Conservation (phyloP, 2,888 invertebrate species). For the Drosophila affinis region DNA sequence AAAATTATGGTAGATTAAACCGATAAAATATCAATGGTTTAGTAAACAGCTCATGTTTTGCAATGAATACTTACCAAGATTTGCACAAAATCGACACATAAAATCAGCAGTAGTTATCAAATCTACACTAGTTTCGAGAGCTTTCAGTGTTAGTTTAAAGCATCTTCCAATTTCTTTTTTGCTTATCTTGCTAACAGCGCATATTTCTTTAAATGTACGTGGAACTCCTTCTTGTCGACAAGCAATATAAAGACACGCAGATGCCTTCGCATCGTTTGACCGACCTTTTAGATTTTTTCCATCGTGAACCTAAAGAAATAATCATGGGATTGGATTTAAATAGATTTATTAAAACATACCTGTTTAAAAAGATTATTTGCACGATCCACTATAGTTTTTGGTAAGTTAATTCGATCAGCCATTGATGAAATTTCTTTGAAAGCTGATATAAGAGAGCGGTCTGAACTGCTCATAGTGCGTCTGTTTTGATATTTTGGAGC, state of each 20-base stretch:
- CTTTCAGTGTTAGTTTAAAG: slow-evolving; percentile 98
- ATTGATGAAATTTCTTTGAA: slow-evolving; percentile 98
- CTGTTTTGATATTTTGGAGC: slow-evolving; percentile 90
- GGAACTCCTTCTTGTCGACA: slow-evolving; percentile 99
- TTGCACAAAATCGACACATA: slow-evolving; percentile 99
- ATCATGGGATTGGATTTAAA: not conserved
- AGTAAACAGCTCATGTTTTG: not conserved
- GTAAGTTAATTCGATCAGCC: slow-evolving; percentile 98
- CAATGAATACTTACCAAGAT: slow-evolving; percentile 86
- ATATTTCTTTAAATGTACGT: slow-evolving; percentile 99
- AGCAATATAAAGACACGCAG: slow-evolving; percentile 99
- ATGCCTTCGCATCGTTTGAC: slow-evolving; percentile 98
- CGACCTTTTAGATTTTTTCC: slow-evolving; percentile 97
- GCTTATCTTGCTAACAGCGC: slow-evolving; percentile 99
- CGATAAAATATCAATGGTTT: not conserved
- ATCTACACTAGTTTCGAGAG: slow-evolving; percentile 97
- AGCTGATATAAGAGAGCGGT: slow-evolving; percentile 97
- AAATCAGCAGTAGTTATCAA: slow-evolving; percentile 99
- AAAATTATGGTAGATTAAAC: not conserved
- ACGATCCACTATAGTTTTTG: slow-evolving; percentile 97
- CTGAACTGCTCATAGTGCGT: slow-evolving; percentile 95
- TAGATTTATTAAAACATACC: slow-evolving; percentile 82
- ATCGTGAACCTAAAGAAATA: slow-evolving; percentile 89
- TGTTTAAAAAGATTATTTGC: slow-evolving; percentile 99
- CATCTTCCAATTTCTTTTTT: slow-evolving; percentile 99